phyloP scores from a whole-genome alignment of 2,797 vertebrate species.

The Gymnoscopelus microlampas region DNA sequence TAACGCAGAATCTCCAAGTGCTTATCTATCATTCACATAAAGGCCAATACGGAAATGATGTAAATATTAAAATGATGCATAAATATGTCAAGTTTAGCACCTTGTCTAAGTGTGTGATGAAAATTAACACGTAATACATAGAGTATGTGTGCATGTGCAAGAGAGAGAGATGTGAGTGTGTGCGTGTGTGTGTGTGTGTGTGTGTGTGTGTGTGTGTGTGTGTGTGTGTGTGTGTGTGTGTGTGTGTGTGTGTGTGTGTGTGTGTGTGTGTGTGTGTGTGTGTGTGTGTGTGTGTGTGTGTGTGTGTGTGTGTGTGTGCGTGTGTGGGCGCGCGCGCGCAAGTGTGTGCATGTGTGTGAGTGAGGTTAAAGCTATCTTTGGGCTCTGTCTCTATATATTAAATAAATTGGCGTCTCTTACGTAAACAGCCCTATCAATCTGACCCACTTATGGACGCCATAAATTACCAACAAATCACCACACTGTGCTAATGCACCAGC shows the following conservation, averaged over 20 bases:
- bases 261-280: background rate
- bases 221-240: background rate
- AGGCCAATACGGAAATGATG: no score
- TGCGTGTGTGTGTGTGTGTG: background rate
- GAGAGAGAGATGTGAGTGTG: background rate
- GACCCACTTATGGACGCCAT: slow-evolving; percentile 86
- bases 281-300: slow-evolving; percentile 12
- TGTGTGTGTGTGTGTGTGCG: background rate
- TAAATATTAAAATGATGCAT: no score
- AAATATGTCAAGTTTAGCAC: no score
- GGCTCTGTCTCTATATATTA: slow-evolving; percentile 67
- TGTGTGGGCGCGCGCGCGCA: background rate
- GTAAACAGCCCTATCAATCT: slow-evolving; percentile 90
- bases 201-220: background rate
- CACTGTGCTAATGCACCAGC: slow-evolving; percentile 62
- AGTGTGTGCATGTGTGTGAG: slow-evolving; percentile 17
- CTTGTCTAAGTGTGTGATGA: no score
- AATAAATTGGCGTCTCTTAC: slow-evolving; percentile 81
- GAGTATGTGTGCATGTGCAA: background rate
- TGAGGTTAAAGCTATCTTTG: slow-evolving; percentile 58
- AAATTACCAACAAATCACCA: slow-evolving; percentile 82
- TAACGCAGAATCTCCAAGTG: no score
- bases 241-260: background rate
- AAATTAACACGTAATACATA: background rate
- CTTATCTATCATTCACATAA: no score